Evolutionary conservation across 2,888 invertebrate species (phyloP), one percentile per base, ranked within the genome.

Genomic region (Oscheius sp.): DNA sequence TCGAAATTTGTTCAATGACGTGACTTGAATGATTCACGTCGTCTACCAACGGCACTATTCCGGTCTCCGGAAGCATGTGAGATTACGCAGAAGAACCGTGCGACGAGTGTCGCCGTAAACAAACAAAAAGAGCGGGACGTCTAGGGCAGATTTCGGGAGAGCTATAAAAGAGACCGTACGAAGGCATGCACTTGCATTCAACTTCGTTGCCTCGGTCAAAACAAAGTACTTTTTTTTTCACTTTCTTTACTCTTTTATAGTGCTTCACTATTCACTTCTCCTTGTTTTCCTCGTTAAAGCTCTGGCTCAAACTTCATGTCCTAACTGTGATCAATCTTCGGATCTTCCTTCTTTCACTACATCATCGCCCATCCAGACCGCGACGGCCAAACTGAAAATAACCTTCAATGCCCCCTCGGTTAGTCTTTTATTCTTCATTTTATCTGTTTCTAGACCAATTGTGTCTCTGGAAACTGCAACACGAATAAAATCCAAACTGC

Each of bases 1-100:
- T n/a, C n/a, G n/a, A n/a, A n/a, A n/a, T n/a, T n/a, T n/a, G n/a
- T n/a, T n/a, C n/a, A n/a, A n/a, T n/a, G n/a, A n/a, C n/a, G n/a
- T n/a, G n/a, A n/a, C n/a, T n/a, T n/a, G n/a, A n/a, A n/a, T n/a
- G n/a, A n/a, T n/a, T n/a, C n/a, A n/a, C n/a, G n/a, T n/a, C n/a
- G n/a, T n/a, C n/a, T n/a, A n/a, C n/a, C n/a, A n/a, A n/a, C n/a
- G n/a, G n/a, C n/a, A n/a, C n/a, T n/a, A n/a, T n/a, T n/a, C n/a
- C 32, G 17, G 32, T 17, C 32, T 54, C 54, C 54, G 54, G 54
- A 54, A 54, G 54, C 54, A 54, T 32, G 33, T 36, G 5, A 17
- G 54, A 54, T 54, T 54, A 54, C 54, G 54, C 33, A 33, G 54
- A 33, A 54, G 54, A 54, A 54, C 54, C 54, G 54, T 54, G 54